Evolutionary conservation across 2,113 vertebrate genomes (phyloP).

Genomic region (Galemys pyrenaicus): DNA sequence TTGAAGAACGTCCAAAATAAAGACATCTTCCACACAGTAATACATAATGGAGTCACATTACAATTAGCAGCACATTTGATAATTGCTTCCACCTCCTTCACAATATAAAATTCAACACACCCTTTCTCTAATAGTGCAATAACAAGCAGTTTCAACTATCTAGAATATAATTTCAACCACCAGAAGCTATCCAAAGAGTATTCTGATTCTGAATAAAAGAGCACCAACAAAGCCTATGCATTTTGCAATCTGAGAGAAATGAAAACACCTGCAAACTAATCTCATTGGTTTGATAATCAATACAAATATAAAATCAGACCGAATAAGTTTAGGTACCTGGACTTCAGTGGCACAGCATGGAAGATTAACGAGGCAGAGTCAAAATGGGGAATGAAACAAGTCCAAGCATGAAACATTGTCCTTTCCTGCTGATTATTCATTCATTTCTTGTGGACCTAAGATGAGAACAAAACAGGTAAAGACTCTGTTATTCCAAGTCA

Average conservation of each 20-base stretch:
- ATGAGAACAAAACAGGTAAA: not conserved
- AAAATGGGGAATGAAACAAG: not conserved
- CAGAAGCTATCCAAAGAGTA: slow-evolving; percentile 22
- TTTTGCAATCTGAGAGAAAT: not conserved
- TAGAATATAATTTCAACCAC: slow-evolving; percentile 21
- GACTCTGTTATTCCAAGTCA: not conserved
- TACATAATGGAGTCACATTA: not conserved
- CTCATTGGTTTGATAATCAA: not conserved
- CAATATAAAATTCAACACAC: not conserved
- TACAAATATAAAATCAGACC: not conserved
- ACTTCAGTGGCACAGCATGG: not conserved
- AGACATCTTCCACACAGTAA: not conserved
- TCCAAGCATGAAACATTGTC: not conserved
- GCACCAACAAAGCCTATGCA: not conserved
- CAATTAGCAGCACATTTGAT: not conserved
- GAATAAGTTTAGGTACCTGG: not conserved
- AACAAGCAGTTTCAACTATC: slow-evolving; percentile 2
- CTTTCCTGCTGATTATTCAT: not conserved
- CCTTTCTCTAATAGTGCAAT: not conserved
- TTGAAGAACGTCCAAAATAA: not conserved
- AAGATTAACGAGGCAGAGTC: not conserved
- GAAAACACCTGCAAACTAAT: not conserved
- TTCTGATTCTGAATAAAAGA: slow-evolving; percentile 23
- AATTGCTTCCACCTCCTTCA: not conserved
- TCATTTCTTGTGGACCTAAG: not conserved